Base-by-base conservation (phyloP, 1,140 invertebrate species). In the Danaus plexippus region DNA sequence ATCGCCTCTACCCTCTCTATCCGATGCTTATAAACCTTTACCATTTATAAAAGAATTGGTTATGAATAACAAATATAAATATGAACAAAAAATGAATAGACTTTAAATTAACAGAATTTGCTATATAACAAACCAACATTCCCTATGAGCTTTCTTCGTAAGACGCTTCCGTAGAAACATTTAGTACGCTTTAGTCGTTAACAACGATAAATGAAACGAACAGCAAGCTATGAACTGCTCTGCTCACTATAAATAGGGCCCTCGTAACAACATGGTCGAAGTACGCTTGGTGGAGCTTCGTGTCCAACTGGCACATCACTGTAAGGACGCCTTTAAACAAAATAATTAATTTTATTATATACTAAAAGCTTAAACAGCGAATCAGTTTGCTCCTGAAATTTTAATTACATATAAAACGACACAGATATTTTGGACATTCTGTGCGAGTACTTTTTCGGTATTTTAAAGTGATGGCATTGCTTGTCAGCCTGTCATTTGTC, bases 121-220 rank as follows among this genome's bases (percentile, higher is more conserved):
- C 15, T 15, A 15, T 4, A 11, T 45, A 40, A 52, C n/a, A 41
- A 52, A 51, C 1, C 47, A 22, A 43, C 12, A 58, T 51, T 55
- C 41, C 41, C 41, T 58, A 57, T 46, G 54, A 67, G 69, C 74
- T 74, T 73, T 73, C 72, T 77, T 75, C 58, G 64, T 71, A 66
- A 71, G 64, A 61, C 61, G 75, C 77, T 78, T 80, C 42, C 50
- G 67, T 81, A 79, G 73, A 71, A 48, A 69, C 61, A 59, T 63
- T 69, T 67, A 69, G 64, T 67, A 59, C 61, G 69, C 72, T 78
- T 73, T 52, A 63, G 61, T 66, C 65, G 58, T 59, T 66, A 70
- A 71, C 69, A 54, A 47, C 22, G 22, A 67, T 78, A 74, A 68
- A 72, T 52, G 71, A 68, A 73, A 43, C 69, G 66, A 69, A 69